Percentiles rank a stretch among this genome's conserved stretches.
Evolutionary conservation across 2,797 vertebrate species (phyloP).

Genomic region (Betta splendens): DNA sequence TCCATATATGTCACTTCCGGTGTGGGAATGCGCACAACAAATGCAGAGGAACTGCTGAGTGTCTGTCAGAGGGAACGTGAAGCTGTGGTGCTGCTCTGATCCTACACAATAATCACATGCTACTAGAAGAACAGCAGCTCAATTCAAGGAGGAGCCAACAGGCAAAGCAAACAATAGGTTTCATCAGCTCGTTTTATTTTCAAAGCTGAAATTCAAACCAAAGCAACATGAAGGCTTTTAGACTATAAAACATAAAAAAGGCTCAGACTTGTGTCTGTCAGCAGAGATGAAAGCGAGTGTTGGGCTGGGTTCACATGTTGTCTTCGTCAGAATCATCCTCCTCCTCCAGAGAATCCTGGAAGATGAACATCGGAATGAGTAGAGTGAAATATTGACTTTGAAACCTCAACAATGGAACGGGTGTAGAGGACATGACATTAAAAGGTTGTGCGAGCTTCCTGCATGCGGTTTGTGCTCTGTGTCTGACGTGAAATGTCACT

Average conservation of each 20-base stretch:
- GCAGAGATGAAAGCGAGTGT: neutral
- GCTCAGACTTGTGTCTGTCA: neutral
- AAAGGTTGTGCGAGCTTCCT: no score
- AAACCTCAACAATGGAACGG: no score
- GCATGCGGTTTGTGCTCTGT: no score
- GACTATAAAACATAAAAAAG: constrained; percentile 77
- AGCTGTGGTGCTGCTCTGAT: no score
- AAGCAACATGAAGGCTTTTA: constrained; percentile 41
- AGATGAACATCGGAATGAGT: neutral
- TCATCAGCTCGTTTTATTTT: constrained; percentile 50
- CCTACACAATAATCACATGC: no score
- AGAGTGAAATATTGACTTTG: no score
- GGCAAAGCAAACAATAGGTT: neutral
- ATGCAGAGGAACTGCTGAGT: neutral
- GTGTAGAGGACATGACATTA: no score
- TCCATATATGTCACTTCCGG: constrained; percentile 30
- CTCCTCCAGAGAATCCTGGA: constrained; percentile 96
- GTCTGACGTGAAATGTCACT: no score
- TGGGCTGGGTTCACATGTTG: constrained; percentile 87
- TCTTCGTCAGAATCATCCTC: constrained; percentile 99
- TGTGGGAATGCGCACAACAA: neutral
- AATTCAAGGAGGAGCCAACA: no score
- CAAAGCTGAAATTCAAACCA: constrained; percentile 47
- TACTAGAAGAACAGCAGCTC: no score
- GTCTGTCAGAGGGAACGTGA: no score